Conservation (phyloP, 2,888 invertebrate genomes). For the Diloba caeruleocephala region DNA sequence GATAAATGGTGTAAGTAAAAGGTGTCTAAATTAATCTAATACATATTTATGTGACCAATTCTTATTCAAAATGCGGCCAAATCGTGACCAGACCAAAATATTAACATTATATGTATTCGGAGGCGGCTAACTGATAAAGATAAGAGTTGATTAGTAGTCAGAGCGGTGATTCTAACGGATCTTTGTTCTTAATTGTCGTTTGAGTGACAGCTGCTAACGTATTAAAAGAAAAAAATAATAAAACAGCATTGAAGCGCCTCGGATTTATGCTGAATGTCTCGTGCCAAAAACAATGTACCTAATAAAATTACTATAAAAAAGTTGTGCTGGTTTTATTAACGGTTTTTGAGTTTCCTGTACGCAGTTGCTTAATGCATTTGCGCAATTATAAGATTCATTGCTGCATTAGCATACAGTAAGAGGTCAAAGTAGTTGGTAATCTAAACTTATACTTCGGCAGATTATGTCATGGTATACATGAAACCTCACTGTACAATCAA, state of each 20-base stretch:
- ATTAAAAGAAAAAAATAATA: constrained; percentile 34
- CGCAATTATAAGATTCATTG: background rate
- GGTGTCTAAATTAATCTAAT: constrained; percentile 19
- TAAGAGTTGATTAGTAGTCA: constrained; percentile 70
- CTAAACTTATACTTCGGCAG: constrained; percentile 11
- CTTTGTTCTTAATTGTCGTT: constrained; percentile 69
- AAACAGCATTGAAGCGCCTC: constrained; percentile 29
- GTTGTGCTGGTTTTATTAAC: constrained; percentile 5
- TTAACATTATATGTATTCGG: constrained; percentile 58
- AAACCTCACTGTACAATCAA: constrained; percentile 26
- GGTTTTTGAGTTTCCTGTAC: constrained; percentile 14
- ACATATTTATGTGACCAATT: constrained; percentile 55
- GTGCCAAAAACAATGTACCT: constrained; percentile 19
- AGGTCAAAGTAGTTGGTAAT: constrained; percentile 32
- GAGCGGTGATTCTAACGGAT: constrained; percentile 67
- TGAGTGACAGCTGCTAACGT: constrained; percentile 53
- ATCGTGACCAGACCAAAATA: constrained; percentile 77
- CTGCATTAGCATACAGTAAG: constrained; percentile 17
- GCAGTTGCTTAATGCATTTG: background rate
- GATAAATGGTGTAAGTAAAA: constrained; percentile 1
- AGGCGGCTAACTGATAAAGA: constrained; percentile 66
- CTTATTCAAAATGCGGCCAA: constrained; percentile 71
- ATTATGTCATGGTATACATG: constrained; percentile 30
- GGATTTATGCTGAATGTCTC: constrained; percentile 16
- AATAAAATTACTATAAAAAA: background rate